phyloP scores from a whole-genome alignment of 2,113 vertebrate genomes.

The Harpagus bidentatus region DNA sequence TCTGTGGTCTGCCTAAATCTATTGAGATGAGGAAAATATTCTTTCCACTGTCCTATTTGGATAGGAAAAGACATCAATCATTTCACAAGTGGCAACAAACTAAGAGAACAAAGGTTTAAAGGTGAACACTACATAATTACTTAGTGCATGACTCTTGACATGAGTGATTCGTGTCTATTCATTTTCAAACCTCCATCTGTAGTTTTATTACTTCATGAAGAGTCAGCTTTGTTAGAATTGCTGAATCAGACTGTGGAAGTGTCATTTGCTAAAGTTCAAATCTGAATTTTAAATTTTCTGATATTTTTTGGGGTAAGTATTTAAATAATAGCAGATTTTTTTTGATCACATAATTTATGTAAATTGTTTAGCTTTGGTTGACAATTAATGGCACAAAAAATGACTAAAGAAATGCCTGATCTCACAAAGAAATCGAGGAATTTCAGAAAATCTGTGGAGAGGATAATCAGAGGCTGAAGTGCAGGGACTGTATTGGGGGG shows the following conservation, averaged over 20 bases:
- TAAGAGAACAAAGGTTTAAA: neutral
- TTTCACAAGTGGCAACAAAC: neutral
- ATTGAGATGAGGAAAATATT: neutral
- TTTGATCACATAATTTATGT: neutral
- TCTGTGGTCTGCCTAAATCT: neutral
- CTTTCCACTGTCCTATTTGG: constrained; percentile 8
- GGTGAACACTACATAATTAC: neutral
- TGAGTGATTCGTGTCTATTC: neutral
- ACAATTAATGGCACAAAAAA: neutral
- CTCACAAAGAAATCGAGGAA: neutral
- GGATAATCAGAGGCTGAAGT: neutral
- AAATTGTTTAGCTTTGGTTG: neutral
- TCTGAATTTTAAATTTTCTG: neutral
- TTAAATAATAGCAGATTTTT: neutral
- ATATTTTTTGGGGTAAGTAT: neutral
- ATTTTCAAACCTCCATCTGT: neutral
- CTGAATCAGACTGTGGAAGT: neutral
- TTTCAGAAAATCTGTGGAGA: neutral
- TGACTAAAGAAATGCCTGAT: neutral
- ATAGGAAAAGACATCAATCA: neutral
- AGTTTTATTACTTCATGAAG: neutral
- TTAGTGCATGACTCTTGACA: neutral
- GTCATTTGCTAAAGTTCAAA: neutral
- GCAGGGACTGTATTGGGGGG: neutral
- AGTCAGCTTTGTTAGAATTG: neutral